These are phyloP conservation scores for Acrocyrtus sp. DNA, from an alignment of 2,888 invertebrate species.

Conservation along the genomic window DNA sequence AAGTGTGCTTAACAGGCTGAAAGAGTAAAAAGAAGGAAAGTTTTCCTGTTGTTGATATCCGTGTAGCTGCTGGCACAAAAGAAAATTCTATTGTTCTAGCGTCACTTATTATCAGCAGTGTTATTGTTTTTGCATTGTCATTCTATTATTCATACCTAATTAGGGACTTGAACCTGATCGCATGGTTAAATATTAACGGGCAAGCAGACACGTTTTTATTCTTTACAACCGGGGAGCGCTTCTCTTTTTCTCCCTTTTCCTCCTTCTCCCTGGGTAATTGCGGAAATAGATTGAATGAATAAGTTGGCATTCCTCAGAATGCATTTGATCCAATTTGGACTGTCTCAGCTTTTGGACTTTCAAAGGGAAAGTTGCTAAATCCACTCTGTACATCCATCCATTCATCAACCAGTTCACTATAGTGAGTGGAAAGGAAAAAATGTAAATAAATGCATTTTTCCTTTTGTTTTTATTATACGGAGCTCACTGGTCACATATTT, in stretches of 20 bases:
- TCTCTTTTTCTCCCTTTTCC: neutral
- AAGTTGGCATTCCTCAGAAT: neutral
- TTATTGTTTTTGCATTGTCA: neutral
- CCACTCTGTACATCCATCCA: neutral
- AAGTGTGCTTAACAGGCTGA: conserved; percentile 33
- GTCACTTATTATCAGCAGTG: neutral
- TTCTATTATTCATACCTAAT: neutral
- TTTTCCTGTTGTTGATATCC: conserved; percentile 11
- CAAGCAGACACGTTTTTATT: neutral
- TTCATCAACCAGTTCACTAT: neutral
- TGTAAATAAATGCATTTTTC: neutral
- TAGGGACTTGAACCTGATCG: neutral
- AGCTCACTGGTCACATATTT: neutral
- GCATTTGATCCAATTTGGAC: too few relatives aligned
- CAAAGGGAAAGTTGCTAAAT: neutral
- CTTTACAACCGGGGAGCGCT: too few relatives aligned
- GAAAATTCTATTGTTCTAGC: too few relatives aligned
- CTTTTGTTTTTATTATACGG: neutral
- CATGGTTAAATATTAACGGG: neutral
- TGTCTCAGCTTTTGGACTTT: neutral
- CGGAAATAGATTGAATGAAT: neutral
- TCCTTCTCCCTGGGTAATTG: neutral
- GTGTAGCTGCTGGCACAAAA: too few relatives aligned
- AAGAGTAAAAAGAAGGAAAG: conserved; percentile 15
- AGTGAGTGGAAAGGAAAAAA: neutral